phyloP scores from a whole-genome alignment of 2,113 vertebrate genomes.

The Ictalurus furcatus region DNA sequence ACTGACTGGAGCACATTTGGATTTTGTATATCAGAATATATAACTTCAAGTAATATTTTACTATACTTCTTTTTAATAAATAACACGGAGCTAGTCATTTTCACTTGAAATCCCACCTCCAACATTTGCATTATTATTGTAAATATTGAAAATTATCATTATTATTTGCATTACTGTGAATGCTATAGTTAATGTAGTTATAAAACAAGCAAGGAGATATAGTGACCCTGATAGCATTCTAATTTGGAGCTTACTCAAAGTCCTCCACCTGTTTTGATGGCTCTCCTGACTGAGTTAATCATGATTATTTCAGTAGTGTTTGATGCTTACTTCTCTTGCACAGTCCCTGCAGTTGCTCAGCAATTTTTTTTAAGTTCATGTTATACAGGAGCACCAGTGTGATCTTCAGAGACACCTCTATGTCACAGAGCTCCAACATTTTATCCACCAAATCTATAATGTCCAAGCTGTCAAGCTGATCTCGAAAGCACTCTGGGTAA shows the following conservation, averaged over 20 bases:
- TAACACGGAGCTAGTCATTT: background rate
- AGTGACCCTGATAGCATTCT: background rate
- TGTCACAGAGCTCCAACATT: conserved; percentile 63
- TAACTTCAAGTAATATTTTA: background rate
- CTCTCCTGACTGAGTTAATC: too few relatives aligned
- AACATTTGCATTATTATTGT: background rate
- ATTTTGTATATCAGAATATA: background rate
- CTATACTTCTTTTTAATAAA: background rate
- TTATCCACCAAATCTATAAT: conserved; percentile 67
- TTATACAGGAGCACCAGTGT: conserved; percentile 57
- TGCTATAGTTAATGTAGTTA: background rate
- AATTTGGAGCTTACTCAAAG: background rate
- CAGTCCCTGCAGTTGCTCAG: conserved; percentile 49
- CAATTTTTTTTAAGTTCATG: conserved; percentile 48
- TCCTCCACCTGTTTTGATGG: too few relatives aligned
- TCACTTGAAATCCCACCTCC: background rate
- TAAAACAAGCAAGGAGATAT: background rate
- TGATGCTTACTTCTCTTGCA: conserved; percentile 63
- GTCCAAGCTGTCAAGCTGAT: conserved; percentile 57
- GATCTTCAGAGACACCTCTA: conserved; percentile 63
- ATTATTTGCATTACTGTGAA: background rate
- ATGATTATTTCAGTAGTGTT: background rate
- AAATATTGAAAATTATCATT: background rate
- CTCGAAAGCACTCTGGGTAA: conserved; percentile 64
- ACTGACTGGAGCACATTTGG: background rate